A percentile compares a stretch with the other conserved stretches of the same genome.
Conservation (phyloP, 2,888 invertebrate species). For the Entomobrya proxima region DNA sequence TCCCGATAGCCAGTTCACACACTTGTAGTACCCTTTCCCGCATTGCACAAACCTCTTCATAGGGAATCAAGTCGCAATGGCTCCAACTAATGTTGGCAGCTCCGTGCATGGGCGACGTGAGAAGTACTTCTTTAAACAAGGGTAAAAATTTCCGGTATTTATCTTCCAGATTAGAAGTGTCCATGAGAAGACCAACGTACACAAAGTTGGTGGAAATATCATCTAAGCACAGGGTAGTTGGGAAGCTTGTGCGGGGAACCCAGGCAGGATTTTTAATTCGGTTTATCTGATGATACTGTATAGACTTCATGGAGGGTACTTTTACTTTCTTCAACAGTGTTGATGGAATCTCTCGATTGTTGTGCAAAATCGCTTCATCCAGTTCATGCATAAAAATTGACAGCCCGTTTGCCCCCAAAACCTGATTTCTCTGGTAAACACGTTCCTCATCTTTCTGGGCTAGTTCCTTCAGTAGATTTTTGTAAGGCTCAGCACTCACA, state of each 20-base stretch:
- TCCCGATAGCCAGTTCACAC: constrained; percentile 82
- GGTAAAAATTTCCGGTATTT: constrained; percentile 47
- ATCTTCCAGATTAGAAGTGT: constrained; percentile 19
- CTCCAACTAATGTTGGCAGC: neutral
- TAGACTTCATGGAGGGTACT: constrained; percentile 24
- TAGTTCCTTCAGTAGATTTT: neutral
- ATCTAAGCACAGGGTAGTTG: constrained; percentile 47
- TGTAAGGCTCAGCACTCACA: constrained; percentile 34
- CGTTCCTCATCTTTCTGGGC: neutral
- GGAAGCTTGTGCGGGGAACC: constrained; percentile 4
- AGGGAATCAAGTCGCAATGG: constrained; percentile 73
- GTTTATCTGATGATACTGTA: constrained; percentile 11
- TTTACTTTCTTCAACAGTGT: constrained; percentile 6
- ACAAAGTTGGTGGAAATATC: constrained; percentile 48
- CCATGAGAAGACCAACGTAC: constrained; percentile 49
- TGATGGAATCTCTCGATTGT: neutral
- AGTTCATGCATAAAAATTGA: neutral
- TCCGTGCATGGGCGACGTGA: neutral
- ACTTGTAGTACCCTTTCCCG: constrained; percentile 86
- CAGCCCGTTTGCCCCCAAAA: constrained; percentile 18
- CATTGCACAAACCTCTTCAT: constrained; percentile 85
- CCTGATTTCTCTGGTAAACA: neutral
- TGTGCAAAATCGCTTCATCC: constrained; percentile 34
- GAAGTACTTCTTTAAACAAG: constrained; percentile 43
- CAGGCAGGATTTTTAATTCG: constrained; percentile 42